A percentile compares a stretch with the other conserved stretches of the same genome.
Evolutionary conservation across 2,113 vertebrate species (phyloP).

Genomic region (Mobula birostris): DNA sequence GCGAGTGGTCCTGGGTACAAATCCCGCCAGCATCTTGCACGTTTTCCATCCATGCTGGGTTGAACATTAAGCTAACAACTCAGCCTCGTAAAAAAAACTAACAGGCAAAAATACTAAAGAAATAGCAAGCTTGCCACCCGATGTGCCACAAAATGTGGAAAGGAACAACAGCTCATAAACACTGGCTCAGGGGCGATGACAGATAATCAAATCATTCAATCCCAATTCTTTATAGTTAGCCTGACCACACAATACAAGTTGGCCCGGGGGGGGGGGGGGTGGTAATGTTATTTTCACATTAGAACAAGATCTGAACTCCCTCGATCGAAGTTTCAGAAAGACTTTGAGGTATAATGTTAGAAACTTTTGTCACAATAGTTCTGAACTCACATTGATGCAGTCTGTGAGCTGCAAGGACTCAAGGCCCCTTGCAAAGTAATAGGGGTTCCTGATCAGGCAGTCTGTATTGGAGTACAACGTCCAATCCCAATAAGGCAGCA

Average conservation of each 20-base stretch:
- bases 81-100: too few species aligned
- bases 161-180: background rate
- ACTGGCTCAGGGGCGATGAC: background rate
- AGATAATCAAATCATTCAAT: background rate
- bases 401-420: constrained; percentile 4
- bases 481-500: constrained; percentile 31
- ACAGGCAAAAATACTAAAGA: too few species aligned
- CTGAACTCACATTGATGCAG: constrained; percentile 22
- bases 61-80: too few species aligned
- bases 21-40: too few species aligned
- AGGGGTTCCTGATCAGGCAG: constrained; percentile 17
- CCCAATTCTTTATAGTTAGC: background rate
- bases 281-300: background rate
- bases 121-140: too few species aligned
- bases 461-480: constrained; percentile 2
- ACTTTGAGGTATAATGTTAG: background rate
- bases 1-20: too few species aligned
- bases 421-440: constrained; percentile 21
- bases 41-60: too few species aligned
- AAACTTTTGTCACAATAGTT: background rate
- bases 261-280: background rate
- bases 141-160: too few species aligned
- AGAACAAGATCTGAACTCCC: background rate
- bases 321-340: background rate
- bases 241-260: background rate